Evolutionary conservation across 2,113 vertebrate species (phyloP).

Genomic region (Mormoops blainvillei): DNA sequence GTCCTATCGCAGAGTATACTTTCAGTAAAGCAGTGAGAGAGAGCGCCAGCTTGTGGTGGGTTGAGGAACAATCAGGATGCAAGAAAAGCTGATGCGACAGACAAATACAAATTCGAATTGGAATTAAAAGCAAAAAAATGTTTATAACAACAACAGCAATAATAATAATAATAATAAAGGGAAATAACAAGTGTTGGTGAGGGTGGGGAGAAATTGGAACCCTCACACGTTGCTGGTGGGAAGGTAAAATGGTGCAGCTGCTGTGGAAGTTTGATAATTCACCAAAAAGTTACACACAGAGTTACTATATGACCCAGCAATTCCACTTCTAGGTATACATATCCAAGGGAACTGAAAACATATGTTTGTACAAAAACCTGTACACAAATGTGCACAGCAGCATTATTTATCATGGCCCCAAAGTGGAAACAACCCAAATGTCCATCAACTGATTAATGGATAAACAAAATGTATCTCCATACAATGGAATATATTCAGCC

Average conservation of each 20-base stretch:
- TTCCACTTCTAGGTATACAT: background rate
- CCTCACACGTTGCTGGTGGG: background rate
- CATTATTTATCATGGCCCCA: background rate
- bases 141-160: background rate
- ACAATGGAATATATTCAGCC: background rate
- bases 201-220: background rate
- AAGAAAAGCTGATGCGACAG: background rate
- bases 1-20: background rate
- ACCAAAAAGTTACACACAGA: background rate
- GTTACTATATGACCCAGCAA: background rate
- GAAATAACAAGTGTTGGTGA: background rate
- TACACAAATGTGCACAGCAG: background rate
- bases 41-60: background rate
- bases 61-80: background rate
- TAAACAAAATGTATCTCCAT: background rate
- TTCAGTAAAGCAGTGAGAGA: background rate
- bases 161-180: background rate
- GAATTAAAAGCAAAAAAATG: constrained; percentile 10
- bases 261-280: background rate
- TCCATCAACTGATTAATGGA: background rate
- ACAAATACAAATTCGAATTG: background rate
- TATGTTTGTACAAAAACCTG: background rate
- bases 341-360: background rate
- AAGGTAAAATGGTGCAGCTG: background rate
- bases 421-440: background rate